Percentiles rank a stretch among this genome's conserved stretches.
These are phyloP conservation scores for Eulithis testata DNA, from an alignment of 2,888 invertebrate species.

Conservation along the genomic window DNA sequence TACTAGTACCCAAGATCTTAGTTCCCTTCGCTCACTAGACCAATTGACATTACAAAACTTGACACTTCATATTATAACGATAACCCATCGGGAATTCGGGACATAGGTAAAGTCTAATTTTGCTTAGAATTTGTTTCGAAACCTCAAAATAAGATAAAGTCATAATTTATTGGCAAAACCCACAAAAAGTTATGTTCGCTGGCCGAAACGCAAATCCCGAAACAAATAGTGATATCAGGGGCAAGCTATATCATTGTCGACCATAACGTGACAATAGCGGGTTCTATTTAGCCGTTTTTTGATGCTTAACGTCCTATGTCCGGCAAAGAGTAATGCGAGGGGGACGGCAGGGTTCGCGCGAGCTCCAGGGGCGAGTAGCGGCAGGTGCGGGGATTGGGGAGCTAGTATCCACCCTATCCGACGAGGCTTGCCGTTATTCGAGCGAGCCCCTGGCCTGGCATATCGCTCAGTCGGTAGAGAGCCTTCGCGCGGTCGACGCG, in stretches of 20 bases:
- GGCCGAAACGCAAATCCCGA: conserved; percentile 19
- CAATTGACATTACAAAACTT: neutral
- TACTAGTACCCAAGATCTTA: too few species aligned
- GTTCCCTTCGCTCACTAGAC: too few species aligned
- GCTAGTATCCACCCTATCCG: conserved; percentile 46
- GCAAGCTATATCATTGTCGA: conserved; percentile 25
- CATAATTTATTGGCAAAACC: too few species aligned
- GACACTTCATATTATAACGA: too few species aligned
- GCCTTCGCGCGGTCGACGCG: conserved; percentile 45
- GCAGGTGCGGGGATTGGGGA: conserved; percentile 35
- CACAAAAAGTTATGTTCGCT: too few species aligned
- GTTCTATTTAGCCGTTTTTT: conserved; percentile 30
- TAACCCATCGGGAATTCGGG: too few species aligned
- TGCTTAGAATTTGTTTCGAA: too few species aligned
- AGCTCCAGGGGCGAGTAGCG: conserved; percentile 22
- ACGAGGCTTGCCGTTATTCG: conserved; percentile 32
- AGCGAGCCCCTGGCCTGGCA: conserved; percentile 32
- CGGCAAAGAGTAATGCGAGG: conserved; percentile 32
- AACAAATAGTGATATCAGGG: conserved; percentile 23
- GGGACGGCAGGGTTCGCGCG: conserved; percentile 28
- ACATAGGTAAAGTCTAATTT: too few species aligned
- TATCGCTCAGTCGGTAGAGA: conserved; percentile 51
- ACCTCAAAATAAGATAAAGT: too few species aligned
- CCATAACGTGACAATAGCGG: conserved; percentile 31
- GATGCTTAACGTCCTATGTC: conserved; percentile 32